Evolutionary conservation across 2,797 vertebrate genomes (phyloP), one percentile per base, ranked within the genome.

Genomic region (Gambusia yucatana): DNA sequence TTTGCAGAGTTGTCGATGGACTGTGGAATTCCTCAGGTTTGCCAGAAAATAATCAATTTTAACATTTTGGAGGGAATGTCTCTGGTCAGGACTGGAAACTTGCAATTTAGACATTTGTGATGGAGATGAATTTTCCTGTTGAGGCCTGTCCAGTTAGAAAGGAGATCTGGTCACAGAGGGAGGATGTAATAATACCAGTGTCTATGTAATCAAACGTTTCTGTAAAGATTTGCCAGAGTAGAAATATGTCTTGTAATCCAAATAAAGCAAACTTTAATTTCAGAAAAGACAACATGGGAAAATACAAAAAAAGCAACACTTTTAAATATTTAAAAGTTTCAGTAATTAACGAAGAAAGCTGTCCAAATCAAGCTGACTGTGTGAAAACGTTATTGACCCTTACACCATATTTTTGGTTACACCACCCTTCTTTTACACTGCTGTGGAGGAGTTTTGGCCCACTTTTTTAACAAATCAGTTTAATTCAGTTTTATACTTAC

Each of bases 1-100:
- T 16, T 30, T 52, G 47, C 22, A 81, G n/a, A 76, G 72, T 39
- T 87, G 82, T 63, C 43, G 1, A 30, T 11, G 48, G 44, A 75
- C 81, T 83, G 79, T 46, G 80, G 72, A 90, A 84, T 90, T 87
- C 83, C 76, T 87, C 79, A 65, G 1, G 73, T 83, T 88, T 77
- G 72, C 44, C 76, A 83, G 82, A 89, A 92, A 87, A 87, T 80
- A 82, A 6, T 47, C 28, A 78, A 76, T 76, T 70, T 84, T 75
- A 36, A 82, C 83, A 75, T 88, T 84, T 50, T 30, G 17, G 61
- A 76, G 63, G 59, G 81, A 82, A 82, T 25, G 57, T 71, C 75
- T 84, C 77, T 75, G 82, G 91, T 90, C 89, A 85, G 72, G 46
- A 77, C 55, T n/a, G 59, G 82, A 84, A 67, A 65, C 75, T 80